Percentiles rank a stretch among this genome's conserved stretches.
These are phyloP conservation scores for Megathymus violae DNA, from an alignment of 1,140 invertebrate species.

Conservation along the genomic window DNA sequence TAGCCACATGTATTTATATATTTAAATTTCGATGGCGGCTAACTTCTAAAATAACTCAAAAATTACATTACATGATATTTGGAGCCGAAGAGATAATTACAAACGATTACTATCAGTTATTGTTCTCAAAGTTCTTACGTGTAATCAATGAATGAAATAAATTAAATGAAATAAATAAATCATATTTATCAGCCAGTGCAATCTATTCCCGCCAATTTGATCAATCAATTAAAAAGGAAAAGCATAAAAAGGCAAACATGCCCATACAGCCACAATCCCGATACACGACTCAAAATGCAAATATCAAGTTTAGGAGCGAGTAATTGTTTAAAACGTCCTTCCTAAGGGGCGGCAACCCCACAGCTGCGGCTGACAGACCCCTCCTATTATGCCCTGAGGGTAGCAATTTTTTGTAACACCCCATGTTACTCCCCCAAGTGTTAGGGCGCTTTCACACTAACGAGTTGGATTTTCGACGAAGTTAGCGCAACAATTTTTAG, in stretches of 20 bases:
- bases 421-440: conserved; percentile 48
- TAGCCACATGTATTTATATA: too few relatives aligned
- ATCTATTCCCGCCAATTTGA: conserved; percentile 9
- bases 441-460: conserved; percentile 33
- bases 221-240: conserved; percentile 26
- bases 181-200: neutral
- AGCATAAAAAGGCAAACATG: conserved; percentile 31
- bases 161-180: neutral
- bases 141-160: too few relatives aligned
- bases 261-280: conserved; percentile 41
- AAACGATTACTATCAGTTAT: too few relatives aligned
- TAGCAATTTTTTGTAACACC: conserved; percentile 70
- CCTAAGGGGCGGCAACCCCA: conserved; percentile 45
- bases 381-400: conserved; percentile 51
- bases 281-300: conserved; percentile 58
- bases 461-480: conserved; percentile 32
- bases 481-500: conserved; percentile 22
- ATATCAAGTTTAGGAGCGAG: conserved; percentile 51
- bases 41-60: too few relatives aligned
- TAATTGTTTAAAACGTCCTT: conserved; percentile 61
- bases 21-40: too few relatives aligned
- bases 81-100: too few relatives aligned
- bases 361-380: conserved; percentile 62
- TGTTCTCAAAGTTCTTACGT: too few relatives aligned
- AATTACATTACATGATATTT: too few relatives aligned